phyloP scores from a whole-genome alignment of 1,140 invertebrate genomes.

The Zaprionus camerounensis region DNA sequence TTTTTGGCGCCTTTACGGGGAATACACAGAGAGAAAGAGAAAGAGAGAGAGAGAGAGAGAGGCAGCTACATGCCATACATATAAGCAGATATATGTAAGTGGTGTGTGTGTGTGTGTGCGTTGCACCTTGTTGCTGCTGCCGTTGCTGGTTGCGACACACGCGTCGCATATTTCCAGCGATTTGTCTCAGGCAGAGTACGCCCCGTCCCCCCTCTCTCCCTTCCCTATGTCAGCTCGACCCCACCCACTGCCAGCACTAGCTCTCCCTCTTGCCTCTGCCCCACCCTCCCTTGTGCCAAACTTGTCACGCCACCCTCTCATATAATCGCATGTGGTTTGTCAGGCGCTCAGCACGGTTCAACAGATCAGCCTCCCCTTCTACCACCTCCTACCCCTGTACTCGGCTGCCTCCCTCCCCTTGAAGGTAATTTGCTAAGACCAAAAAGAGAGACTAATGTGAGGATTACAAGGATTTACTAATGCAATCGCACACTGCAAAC shows the following conservation, averaged over 20 bases:
- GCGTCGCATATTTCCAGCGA: slow-evolving; percentile 72
- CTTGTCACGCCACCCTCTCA: background rate
- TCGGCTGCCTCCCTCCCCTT: slow-evolving; percentile 5
- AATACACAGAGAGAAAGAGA: background rate
- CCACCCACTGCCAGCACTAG: background rate
- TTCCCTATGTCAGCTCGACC: background rate
- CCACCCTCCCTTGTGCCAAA: background rate
- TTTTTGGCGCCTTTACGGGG: slow-evolving; percentile 61
- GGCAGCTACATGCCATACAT: too few species aligned
- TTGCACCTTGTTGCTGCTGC: slow-evolving; percentile 54
- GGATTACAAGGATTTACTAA: slow-evolving; percentile 79
- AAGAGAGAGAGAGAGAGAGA: background rate
- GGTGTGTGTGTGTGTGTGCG: slow-evolving; percentile 6
- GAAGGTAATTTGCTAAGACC: slow-evolving; percentile 76
- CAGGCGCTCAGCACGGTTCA: slow-evolving; percentile 55
- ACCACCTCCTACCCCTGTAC: background rate
- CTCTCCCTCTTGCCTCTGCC: background rate
- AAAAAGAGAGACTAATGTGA: slow-evolving; percentile 73
- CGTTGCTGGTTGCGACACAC: slow-evolving; percentile 56
- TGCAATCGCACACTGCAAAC: slow-evolving; percentile 67
- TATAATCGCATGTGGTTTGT: slow-evolving; percentile 76
- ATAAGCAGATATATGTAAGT: slow-evolving; percentile 3
- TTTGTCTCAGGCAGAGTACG: slow-evolving; percentile 48
- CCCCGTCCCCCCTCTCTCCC: background rate
- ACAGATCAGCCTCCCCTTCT: slow-evolving; percentile 27